Conservation (phyloP, 2,797 vertebrate genomes). For the Sylvia borin region DNA sequence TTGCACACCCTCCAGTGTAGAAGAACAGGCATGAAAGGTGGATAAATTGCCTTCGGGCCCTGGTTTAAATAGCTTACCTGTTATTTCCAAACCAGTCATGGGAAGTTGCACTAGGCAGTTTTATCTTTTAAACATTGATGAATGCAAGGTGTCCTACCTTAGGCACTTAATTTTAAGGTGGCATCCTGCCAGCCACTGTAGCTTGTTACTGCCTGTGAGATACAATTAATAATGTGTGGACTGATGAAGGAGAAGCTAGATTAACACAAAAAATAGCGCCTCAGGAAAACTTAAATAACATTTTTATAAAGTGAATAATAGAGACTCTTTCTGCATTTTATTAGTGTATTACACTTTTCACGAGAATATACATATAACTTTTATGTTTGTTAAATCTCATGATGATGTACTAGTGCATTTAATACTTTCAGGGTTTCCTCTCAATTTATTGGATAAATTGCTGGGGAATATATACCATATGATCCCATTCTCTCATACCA, state of each 20-base stretch:
- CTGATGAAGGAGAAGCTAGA: neutral
- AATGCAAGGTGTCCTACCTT: neutral
- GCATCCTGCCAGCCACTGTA: neutral
- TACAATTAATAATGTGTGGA: neutral
- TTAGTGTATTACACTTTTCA: neutral
- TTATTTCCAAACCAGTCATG: neutral
- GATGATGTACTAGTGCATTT: neutral
- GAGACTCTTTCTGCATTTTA: neutral
- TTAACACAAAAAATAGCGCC: neutral
- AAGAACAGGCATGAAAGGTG: neutral
- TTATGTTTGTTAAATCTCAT: neutral
- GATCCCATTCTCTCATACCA: neutral
- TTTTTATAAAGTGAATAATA: neutral
- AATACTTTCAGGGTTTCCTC: neutral
- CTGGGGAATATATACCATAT: neutral
- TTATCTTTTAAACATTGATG: conserved; percentile 5
- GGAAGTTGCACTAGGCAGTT: neutral
- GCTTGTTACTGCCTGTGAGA: neutral
- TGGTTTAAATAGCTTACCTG: neutral
- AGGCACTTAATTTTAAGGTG: neutral
- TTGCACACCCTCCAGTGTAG: neutral
- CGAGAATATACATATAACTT: neutral
- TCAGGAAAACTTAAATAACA: neutral
- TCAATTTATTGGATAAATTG: neutral
- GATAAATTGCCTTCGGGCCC: neutral